Percentiles rank a stretch among this genome's conserved stretches.
phyloP scores from a whole-genome alignment of 2,888 invertebrate genomes.

The Nomada ferruginata region DNA sequence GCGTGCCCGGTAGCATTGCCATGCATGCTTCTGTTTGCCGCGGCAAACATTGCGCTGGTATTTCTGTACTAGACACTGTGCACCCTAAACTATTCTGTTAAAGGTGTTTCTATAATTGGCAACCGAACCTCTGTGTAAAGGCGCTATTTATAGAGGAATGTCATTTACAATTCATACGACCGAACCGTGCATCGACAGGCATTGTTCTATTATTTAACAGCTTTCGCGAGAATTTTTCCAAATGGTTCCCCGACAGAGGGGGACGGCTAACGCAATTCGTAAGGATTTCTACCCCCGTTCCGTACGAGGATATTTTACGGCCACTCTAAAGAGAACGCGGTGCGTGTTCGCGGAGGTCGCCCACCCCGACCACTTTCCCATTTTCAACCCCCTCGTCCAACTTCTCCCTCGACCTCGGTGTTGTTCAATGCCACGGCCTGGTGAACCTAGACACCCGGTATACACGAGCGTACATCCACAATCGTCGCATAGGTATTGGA shows the following conservation, averaged over 20 bases:
- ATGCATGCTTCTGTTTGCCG: not conserved
- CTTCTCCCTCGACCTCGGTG: constrained; percentile 24
- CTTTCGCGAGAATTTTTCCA: not conserved
- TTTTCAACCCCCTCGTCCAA: constrained; percentile 28
- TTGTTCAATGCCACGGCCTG: constrained; percentile 66
- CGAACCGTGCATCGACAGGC: too few relatives aligned
- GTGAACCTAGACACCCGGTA: constrained; percentile 67
- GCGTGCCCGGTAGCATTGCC: not conserved
- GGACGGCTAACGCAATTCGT: not conserved
- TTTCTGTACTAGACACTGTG: not conserved
- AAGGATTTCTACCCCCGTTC: not conserved
- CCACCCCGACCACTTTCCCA: constrained; percentile 25
- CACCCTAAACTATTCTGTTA: not conserved
- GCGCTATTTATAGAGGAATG: too few relatives aligned
- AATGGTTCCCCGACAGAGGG: not conserved
- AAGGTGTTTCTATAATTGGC: not conserved
- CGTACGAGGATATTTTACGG: constrained; percentile 5
- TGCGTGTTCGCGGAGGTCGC: constrained; percentile 35
- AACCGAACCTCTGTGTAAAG: too few relatives aligned
- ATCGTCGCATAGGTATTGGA: not conserved
- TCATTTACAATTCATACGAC: too few relatives aligned
- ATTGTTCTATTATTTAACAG: too few relatives aligned
- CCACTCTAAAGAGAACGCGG: constrained; percentile 1
- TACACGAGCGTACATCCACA: constrained; percentile 32
- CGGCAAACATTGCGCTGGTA: not conserved